These are phyloP conservation scores for Oxyruncus cristatus DNA, from an alignment of 2,113 vertebrate genomes.

Conservation along the genomic window DNA sequence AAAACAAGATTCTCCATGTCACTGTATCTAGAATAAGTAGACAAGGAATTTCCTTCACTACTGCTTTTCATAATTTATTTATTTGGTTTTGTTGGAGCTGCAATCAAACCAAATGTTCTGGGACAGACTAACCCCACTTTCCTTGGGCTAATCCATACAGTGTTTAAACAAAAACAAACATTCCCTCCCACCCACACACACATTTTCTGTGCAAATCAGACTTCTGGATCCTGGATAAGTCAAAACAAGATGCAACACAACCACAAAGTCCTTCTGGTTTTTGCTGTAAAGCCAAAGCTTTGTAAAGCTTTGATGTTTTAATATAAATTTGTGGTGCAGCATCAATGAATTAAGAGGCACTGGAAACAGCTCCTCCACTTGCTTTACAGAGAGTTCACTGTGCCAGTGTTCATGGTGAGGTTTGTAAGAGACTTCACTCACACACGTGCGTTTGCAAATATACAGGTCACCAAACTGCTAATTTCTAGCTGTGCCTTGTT, in stretches of 20 bases:
- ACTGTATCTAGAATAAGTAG: not conserved
- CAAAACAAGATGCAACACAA: not conserved
- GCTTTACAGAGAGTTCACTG: not conserved
- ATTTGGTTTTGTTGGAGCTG: not conserved
- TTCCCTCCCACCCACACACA: accelerated
- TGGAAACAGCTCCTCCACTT: not conserved
- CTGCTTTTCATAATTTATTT: not conserved
- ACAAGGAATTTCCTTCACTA: not conserved
- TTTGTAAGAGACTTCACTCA: not conserved
- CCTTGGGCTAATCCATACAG: not conserved
- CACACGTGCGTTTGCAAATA: accelerated
- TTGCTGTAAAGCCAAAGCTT: not conserved
- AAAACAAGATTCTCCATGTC: not conserved
- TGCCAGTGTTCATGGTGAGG: not conserved
- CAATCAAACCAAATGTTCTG: not conserved
- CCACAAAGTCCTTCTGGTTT: not conserved
- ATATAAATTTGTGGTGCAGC: not conserved
- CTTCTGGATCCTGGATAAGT: not conserved
- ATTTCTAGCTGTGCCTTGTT: not conserved
- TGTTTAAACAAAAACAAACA: not conserved
- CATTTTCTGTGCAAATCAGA: not conserved
- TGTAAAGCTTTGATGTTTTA: not conserved
- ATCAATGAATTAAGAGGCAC: not conserved
- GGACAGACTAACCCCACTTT: not conserved
- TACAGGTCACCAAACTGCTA: not conserved